Conservation (phyloP, 2,888 invertebrate species). For the Rhingia campestris region DNA sequence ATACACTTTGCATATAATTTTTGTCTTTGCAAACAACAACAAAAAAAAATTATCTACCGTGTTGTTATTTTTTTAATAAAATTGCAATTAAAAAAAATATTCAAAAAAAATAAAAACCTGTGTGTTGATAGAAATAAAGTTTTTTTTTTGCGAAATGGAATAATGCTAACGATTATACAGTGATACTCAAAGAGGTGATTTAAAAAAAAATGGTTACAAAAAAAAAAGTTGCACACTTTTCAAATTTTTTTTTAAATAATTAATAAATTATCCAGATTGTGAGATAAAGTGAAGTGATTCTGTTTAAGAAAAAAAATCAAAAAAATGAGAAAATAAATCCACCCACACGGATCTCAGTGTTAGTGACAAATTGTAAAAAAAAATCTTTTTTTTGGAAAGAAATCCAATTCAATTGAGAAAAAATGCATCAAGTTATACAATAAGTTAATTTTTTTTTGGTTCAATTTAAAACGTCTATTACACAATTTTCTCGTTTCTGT, state of each 20-base stretch:
- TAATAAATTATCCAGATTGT: not conserved
- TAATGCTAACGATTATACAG: slow-evolving; percentile 59
- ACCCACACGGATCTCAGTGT: not conserved
- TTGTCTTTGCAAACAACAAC: slow-evolving; percentile 5
- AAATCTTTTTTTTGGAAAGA: slow-evolving; percentile 22
- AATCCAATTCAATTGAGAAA: not conserved
- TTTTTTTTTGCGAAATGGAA: not conserved
- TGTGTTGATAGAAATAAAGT: slow-evolving; percentile 9
- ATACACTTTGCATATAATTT: not conserved
- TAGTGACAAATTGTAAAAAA: slow-evolving; percentile 3
- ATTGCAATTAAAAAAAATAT: slow-evolving; percentile 10
- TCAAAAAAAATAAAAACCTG: slow-evolving; percentile 1
- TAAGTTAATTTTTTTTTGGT: slow-evolving; percentile 50
- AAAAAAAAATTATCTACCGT: not conserved
- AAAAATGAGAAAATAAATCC: slow-evolving; percentile 44
- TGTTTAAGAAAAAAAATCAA: slow-evolving; percentile 6
- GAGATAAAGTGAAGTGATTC: slow-evolving; percentile 41
- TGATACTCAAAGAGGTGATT: slow-evolving; percentile 58
- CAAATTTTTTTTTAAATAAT: slow-evolving; percentile 1
- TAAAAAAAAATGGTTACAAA: not conserved
- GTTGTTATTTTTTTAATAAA: slow-evolving; percentile 1
- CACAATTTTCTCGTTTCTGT: slow-evolving; percentile 65
- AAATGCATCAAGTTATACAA: slow-evolving; percentile 66
- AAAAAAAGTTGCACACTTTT: slow-evolving; percentile 52
- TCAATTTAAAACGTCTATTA: slow-evolving; percentile 63